Evolutionary conservation across 92 coral and sea anemone species (phyloP).

Genomic region (Montipora capitata): DNA sequence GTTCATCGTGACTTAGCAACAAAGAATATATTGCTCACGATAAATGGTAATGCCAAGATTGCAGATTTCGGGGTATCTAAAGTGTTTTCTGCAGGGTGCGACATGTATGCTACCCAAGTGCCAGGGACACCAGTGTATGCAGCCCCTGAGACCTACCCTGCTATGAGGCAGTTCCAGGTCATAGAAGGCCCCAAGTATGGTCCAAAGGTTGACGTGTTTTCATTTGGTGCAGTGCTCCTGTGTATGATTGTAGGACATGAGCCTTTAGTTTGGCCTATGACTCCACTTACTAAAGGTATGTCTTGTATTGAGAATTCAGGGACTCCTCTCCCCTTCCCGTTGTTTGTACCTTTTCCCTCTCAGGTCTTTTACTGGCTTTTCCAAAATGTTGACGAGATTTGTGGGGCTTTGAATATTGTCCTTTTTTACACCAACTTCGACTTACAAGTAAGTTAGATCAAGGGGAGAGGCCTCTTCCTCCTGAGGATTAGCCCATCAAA

Average conservation of each 20-base stretch:
- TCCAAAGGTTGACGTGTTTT: constrained; percentile 82
- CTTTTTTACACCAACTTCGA: too few species aligned
- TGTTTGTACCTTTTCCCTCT: too few species aligned
- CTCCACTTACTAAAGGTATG: constrained; percentile 72
- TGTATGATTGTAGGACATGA: constrained; percentile 86
- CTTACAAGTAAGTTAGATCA: too few species aligned
- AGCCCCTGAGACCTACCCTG: constrained; percentile 89
- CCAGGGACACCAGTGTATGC: constrained; percentile 91
- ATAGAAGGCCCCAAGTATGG: constrained; percentile 73
- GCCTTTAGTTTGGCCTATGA: constrained; percentile 71
- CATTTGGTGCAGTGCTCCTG: constrained; percentile 83
- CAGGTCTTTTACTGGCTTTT: too few species aligned
- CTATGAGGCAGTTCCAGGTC: constrained; percentile 33
- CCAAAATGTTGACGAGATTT: too few species aligned
- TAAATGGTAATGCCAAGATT: constrained; percentile 74
- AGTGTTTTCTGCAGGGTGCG: constrained; percentile 76
- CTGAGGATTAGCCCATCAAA: too few species aligned
- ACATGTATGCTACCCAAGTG: constrained; percentile 76
- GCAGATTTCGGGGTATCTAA: constrained; percentile 90
- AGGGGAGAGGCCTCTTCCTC: too few species aligned
- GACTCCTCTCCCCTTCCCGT: background rate
- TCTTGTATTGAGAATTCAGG: background rate
- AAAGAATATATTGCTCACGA: constrained; percentile 81
- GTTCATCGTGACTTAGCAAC: constrained; percentile 90
- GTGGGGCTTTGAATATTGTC: too few species aligned